Base-by-base conservation (phyloP, 2,797 vertebrate species). In the Syngnathus rostellatus region DNA sequence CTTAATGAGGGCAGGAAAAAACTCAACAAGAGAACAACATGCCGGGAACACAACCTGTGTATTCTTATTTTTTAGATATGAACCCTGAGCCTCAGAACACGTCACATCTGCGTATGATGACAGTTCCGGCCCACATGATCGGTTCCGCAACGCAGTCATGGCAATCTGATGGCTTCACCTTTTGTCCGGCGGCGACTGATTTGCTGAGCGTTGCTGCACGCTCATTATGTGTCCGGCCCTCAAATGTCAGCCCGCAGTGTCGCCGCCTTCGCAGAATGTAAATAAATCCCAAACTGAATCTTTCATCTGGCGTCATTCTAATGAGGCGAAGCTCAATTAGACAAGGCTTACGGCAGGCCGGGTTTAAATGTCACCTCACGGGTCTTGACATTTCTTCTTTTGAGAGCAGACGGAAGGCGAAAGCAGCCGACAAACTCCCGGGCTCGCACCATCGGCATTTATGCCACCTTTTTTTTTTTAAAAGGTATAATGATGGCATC, bases 311-410 rank as follows among this genome's bases (percentile, higher is more conserved):
- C 73, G 75, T 88, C 87, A 88, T 87, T 88, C 86, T 91, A 89
- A 91, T 87, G 85, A 90, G 85, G 79, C 2, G 80, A 80, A 74
- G 81, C 82, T 88, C 87, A 87, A 91, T 91, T 90, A 89, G 87
- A 88, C 87, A 84, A 77, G 83, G 86, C 87, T 87, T 87, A 86
- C 86, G 86, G 78, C 78, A 85, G 77, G 79, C 39, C 59, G 62
- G 76, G 73, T 89, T 85, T 85, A 89, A 91, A 91, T 91, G 89
- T 91, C 89, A 89, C 79, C 78, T 83, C 70, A 81, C 81, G 88
- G 86, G 87, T 89, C 87, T 84, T 89, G 89, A 88, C 89, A 91
- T 91, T 90, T 91, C 85, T 86, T 71, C 81, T 78, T 88, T 87
- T 90, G 89, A 91, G 89, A 88, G 87, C 86, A 81, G 88, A 85